Evolutionary conservation across 2,888 invertebrate species (phyloP), one percentile per base, ranked within the genome.

Genomic region (Eristalis pertinax): DNA sequence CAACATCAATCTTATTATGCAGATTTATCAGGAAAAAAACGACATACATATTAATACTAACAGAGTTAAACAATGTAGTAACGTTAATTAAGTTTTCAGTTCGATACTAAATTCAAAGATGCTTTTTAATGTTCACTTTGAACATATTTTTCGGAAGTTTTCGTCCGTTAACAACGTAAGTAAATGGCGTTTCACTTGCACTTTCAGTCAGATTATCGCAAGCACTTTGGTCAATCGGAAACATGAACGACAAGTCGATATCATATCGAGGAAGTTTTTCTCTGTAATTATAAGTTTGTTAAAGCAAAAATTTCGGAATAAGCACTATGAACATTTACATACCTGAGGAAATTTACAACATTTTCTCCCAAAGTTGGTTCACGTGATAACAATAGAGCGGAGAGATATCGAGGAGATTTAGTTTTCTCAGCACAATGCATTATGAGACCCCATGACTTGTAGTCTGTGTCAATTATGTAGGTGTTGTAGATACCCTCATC

Each of bases 401-500:
- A 97, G 50, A 98, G 93, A 91, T 97, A 98, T 67, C 97, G 94
- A 0, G 96, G 95, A 62, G 96, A 96, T 89, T 96, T 95, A 67
- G 95, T 94, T 92, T 97, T 97, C 91, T 97, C 97, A 0, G 97
- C 97, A 90, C 98, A 97, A 91, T 98, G 97, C 91, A 98, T 95
- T 35, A 97, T 93, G 62, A 98, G 93, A 0, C 96, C 95, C 97
- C 97, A 98, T 1, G 96, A 96, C 79, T 95, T 95, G 92, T 97
- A 97, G 91, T 97, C 97, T 0, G 97, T 96, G 91, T 97, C 97
- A 89, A 97, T 92, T 0, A 97, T 96, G 91, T 97, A 97, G 0
- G 97, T 97, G 91, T 97, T 97, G 93, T 98, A 98, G 88, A 97
- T 95, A 13, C 97, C 97, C 92, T 97, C 97, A 93, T 97, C 97